Conservation (phyloP, 2,113 vertebrate species). For the Progne subis region DNA sequence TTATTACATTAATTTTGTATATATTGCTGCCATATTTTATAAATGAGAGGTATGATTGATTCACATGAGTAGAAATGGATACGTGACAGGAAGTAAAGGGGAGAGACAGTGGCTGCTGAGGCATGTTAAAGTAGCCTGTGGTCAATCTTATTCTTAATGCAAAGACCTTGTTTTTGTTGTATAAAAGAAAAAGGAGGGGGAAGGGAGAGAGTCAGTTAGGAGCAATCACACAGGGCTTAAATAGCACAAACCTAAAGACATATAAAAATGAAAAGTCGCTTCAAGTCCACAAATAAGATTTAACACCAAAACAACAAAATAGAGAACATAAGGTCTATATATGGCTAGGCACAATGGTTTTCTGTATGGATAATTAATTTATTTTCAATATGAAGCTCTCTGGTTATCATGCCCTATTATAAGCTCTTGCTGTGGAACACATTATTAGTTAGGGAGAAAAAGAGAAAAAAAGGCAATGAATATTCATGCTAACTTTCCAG, state of each 20-base stretch:
- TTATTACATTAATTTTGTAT: conserved; percentile 13
- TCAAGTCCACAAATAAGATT: conserved; percentile 2
- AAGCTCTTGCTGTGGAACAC: background rate
- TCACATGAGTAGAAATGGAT: conserved; percentile 46
- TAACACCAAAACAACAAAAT: conserved; percentile 3
- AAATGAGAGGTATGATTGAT: conserved; percentile 48
- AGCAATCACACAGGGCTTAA: conserved; percentile 18
- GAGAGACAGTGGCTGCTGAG: conserved; percentile 34
- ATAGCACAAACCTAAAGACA: conserved; percentile 22
- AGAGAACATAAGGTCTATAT: background rate
- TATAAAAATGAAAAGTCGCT: background rate
- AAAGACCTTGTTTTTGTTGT: conserved; percentile 65
- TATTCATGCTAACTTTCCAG: conserved; percentile 20
- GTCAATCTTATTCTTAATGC: conserved; percentile 66
- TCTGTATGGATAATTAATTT: background rate
- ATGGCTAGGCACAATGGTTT: background rate
- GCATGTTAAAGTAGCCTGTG: conserved; percentile 67
- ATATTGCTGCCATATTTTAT: background rate
- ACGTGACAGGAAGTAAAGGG: conserved; percentile 57
- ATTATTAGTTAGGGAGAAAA: background rate
- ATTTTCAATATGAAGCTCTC: background rate
- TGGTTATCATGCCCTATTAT: background rate
- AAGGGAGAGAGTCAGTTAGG: background rate
- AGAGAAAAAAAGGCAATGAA: background rate
- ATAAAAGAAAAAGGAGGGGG: conserved; percentile 35